Percentiles rank a stretch among this genome's conserved stretches.
phyloP scores from a whole-genome alignment of 2,113 vertebrate genomes.

The Microcebus murinus region DNA sequence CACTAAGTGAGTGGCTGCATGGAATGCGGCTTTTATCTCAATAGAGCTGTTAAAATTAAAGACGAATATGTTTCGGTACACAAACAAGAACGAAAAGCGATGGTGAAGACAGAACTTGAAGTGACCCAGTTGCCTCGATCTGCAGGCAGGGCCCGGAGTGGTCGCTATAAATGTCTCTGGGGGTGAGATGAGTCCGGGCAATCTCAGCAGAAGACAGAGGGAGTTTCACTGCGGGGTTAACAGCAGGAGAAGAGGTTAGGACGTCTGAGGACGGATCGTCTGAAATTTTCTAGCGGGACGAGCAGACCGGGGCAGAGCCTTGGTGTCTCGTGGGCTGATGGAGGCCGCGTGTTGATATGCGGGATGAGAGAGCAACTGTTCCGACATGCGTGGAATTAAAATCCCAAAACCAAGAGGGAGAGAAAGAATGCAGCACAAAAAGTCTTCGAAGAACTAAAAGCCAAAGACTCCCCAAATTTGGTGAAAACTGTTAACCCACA shows the following conservation, averaged over 20 bases:
- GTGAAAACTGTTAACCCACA: neutral
- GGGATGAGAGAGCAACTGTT: neutral
- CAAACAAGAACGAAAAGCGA: neutral
- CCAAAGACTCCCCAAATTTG: neutral
- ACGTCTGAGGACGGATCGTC: neutral
- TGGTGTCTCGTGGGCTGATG: neutral
- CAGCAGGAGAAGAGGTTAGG: neutral
- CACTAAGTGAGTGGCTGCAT: neutral
- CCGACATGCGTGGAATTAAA: neutral
- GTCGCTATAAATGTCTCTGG: neutral
- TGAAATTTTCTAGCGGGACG: neutral
- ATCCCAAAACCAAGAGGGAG: neutral
- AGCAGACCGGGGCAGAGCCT: neutral
- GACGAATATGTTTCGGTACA: neutral
- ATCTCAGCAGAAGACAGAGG: neutral
- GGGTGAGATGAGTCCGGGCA: accelerated
- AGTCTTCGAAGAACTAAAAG: too few species aligned
- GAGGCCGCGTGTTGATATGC: neutral
- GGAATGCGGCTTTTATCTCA: neutral
- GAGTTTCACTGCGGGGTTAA: neutral
- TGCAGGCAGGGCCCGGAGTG: neutral
- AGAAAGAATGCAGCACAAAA: neutral
- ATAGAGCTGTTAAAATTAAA: neutral
- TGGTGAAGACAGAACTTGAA: neutral
- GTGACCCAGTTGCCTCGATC: neutral